These are phyloP conservation scores for Microctenopoma lineatum DNA, from an alignment of 2,797 vertebrate genomes.

Conservation along the genomic window DNA sequence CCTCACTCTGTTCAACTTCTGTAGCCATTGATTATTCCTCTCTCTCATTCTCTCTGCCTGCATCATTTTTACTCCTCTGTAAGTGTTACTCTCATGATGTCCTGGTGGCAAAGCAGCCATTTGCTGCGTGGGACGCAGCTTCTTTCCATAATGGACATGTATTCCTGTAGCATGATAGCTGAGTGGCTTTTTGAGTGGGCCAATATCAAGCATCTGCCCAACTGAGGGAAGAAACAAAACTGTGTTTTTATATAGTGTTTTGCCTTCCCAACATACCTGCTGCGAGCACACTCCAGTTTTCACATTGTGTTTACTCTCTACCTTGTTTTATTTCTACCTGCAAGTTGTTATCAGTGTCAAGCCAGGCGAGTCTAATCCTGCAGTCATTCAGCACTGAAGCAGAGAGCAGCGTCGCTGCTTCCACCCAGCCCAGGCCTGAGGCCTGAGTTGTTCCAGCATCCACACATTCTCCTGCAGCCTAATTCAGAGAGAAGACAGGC, in stretches of 20 bases:
- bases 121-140: constrained; percentile 47
- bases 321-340: constrained; percentile 40
- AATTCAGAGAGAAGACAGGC: too few species aligned
- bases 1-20: neutral
- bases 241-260: constrained; percentile 1
- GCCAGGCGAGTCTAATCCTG: constrained; percentile 46
- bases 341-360: constrained; percentile 50
- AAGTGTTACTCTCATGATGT: constrained; percentile 24
- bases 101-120: constrained; percentile 49
- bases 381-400: constrained; percentile 17
- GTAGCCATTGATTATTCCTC: constrained; percentile 2
- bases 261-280: constrained; percentile 2
- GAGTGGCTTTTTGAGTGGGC: constrained; percentile 36
- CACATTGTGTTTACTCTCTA: constrained; percentile 8
- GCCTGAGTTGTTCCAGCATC: constrained; percentile 39
- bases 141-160: constrained; percentile 45
- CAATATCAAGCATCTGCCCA: constrained; percentile 19
- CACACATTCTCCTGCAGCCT: constrained; percentile 17
- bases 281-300: neutral
- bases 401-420: constrained; percentile 7
- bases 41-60: neutral
- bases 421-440: constrained; percentile 13
- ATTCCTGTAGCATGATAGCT: constrained; percentile 38
- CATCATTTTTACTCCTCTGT: constrained; percentile 3
- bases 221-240: constrained; percentile 11